These are phyloP conservation scores for Aphidius gifuensis DNA, from an alignment of 1,140 invertebrate genomes.

Conservation along the genomic window DNA sequence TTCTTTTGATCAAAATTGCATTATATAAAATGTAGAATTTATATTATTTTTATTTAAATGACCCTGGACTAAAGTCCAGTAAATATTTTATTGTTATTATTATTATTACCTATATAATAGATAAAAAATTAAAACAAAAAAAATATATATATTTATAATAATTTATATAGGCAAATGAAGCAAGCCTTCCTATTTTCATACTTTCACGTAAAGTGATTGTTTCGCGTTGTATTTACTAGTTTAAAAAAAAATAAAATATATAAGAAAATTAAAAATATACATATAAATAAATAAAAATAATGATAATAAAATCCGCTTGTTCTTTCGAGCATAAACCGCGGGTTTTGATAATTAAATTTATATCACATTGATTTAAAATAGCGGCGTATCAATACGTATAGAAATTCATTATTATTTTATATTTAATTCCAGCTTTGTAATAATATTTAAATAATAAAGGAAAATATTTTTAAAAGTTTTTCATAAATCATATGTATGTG, in stretches of 20 bases:
- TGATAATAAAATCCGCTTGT: constrained; percentile 41
- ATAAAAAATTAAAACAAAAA: neutral
- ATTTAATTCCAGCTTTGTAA: too few species aligned
- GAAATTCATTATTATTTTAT: too few species aligned
- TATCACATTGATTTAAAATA: constrained; percentile 40
- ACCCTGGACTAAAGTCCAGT: too few species aligned
- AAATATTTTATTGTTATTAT: too few species aligned
- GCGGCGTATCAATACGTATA: too few species aligned
- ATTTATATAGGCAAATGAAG: constrained; percentile 1
- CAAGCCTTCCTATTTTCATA: constrained; percentile 44
- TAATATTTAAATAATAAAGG: too few species aligned
- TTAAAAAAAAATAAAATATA: constrained; percentile 1
- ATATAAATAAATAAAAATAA: neutral
- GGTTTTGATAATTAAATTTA: constrained; percentile 53
- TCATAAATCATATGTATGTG: too few species aligned
- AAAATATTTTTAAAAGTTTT: too few species aligned
- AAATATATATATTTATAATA: neutral
- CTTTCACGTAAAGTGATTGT: constrained; percentile 56
- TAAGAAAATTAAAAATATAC: neutral
- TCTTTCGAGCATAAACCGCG: constrained; percentile 46
- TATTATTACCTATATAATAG: too few species aligned
- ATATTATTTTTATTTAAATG: too few species aligned
- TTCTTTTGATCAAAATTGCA: too few species aligned
- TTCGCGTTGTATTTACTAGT: constrained; percentile 27
- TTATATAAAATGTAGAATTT: too few species aligned